Conservation (phyloP, 2,888 invertebrate species). For the Epinotia bilunana region DNA sequence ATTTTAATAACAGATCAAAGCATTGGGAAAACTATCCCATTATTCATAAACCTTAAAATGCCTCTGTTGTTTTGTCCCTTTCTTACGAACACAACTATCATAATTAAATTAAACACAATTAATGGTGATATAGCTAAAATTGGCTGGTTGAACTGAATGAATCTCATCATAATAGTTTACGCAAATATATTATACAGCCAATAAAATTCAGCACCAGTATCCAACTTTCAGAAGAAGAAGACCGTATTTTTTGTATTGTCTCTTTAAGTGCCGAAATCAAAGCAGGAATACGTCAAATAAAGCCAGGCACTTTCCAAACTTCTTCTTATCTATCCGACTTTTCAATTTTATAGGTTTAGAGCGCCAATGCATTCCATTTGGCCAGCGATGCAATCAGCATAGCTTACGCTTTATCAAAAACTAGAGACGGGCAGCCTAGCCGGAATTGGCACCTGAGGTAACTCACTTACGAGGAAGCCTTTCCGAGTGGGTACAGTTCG, state of each 20-base stretch:
- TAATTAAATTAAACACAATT: too few relatives aligned
- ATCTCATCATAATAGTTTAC: too few relatives aligned
- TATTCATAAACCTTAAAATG: too few relatives aligned
- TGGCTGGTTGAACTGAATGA: too few relatives aligned
- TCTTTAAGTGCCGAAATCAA: not conserved
- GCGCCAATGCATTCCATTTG: constrained; percentile 17
- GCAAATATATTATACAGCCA: too few relatives aligned
- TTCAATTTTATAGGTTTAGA: constrained; percentile 15
- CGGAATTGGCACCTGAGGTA: constrained; percentile 74
- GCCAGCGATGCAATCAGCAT: constrained; percentile 42
- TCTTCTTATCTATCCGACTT: not conserved
- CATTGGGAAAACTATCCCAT: too few relatives aligned
- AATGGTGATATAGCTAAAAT: too few relatives aligned
- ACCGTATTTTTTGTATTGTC: not conserved
- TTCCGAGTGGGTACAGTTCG: constrained; percentile 30
- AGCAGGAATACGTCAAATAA: not conserved
- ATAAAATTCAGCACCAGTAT: too few relatives aligned
- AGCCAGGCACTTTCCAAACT: not conserved
- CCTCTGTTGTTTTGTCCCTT: too few relatives aligned
- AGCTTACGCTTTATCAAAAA: constrained; percentile 44
- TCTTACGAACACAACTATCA: too few relatives aligned
- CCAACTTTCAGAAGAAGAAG: not conserved
- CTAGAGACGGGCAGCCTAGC: constrained; percentile 58
- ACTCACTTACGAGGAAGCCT: constrained; percentile 71
- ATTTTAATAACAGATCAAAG: too few relatives aligned